Evolutionary conservation across 2,797 vertebrate genomes (phyloP), one percentile per base, ranked within the genome.

Genomic region (Oreochromis mossambicus): DNA sequence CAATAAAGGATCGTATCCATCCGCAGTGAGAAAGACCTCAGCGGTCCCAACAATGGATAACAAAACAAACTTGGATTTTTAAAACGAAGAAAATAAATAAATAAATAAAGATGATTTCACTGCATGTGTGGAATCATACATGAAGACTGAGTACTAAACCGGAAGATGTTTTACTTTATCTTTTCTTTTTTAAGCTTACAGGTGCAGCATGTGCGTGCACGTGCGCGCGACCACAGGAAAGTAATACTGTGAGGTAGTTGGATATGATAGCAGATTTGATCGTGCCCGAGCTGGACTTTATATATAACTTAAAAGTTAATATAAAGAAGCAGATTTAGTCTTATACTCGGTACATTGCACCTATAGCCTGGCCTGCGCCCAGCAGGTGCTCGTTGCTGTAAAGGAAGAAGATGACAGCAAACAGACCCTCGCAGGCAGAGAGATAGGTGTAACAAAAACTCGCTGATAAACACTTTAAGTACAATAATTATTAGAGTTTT

Each of bases 1-100:
- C 94, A 89, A 88, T 93, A 96, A 95, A 93, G 91, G 85, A 87
- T 87, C 80, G 95, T 97, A 96, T 97, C 95, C 97, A 92, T 97
- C 97, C 96, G 96, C 96, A 91, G 70, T 79, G 89, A 93, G 84
- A 73, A 83, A 87, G 82, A 75, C 83, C 73, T 78, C 86, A 46
- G 66, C 14, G 58, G 84, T 86, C 50, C 46, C 17, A 50, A 82
- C 77, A 80, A 56, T 61, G 80, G 68, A 75, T 66, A 32, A 63
- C 11, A 54, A 73, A 63, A 54, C 14, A 11, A 5, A 38, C 2
- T 10, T 19, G 14, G 17, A 8, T 38, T 43, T 54, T 48, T 5
- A 68, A 52, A 4, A 75, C 4, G 26, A 32, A 29, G 17, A 26
- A 6, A 11, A 21, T 9, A 21, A 19, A 15, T 11, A 61, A 5